Base-by-base conservation (phyloP, 2,113 vertebrate species). In the Caloenas nicobarica region DNA sequence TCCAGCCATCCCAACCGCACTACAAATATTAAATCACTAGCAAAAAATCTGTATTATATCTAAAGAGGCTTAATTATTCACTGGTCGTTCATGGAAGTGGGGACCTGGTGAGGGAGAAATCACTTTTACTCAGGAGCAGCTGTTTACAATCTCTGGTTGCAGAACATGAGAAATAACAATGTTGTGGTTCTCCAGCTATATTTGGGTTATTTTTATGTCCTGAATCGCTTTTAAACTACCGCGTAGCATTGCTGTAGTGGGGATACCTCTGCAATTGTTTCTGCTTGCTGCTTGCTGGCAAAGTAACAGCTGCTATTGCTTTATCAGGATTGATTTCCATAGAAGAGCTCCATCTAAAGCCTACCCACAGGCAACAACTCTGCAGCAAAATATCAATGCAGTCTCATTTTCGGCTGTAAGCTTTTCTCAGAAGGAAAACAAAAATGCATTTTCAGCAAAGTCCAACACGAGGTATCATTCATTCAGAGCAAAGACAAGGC, bases 321-420 rank as follows among this genome's bases (percentile, higher is more conserved):
- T 72, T 92, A 34, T 44, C 36, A 22, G 48, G 83, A 95, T 96
- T 96, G 86, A 96, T 95, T 93, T 96, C 88, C 92, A 94, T 57
- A 76, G 86, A 94, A 84, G 53, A 92, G 91, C 82, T 97, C 93
- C 91, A 95, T 97, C 93, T 93, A 95, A 97, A 95, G 95, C 93
- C 91, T 96, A 93, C 91, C 95, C 93, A 96, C 86, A 85, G 93
- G 92, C 95, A 96, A 93, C 93, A 89, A 54, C 91, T 91, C 93
- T 92, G 95, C 92, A 96, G 96, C 66, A 92, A 91, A 96, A 93
- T 84, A 73, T 48, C 95, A 91, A 42, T 95, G 95, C 2, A 0
- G 61, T 50, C 73, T 93, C 70, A 18, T 94, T 97, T 96, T 93
- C 1, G 0, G 36, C 46, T 61, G 57, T 79, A 74, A 91, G 72